These are phyloP conservation scores for Pygoscelis adeliae DNA, from an alignment of 2,113 vertebrate species.

Conservation along the genomic window DNA sequence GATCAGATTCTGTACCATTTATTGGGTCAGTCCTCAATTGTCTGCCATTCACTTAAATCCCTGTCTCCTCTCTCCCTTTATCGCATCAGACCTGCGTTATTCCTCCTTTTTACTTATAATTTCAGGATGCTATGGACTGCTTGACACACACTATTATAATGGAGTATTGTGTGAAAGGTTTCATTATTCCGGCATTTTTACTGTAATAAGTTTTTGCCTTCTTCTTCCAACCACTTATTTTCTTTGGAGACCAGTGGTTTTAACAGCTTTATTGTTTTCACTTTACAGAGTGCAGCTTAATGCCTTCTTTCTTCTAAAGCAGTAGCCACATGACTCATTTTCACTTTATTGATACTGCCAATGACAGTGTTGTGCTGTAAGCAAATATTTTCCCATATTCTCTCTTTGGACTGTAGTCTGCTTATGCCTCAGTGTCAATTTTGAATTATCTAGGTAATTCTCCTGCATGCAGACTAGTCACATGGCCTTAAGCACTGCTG, in stretches of 20 bases:
- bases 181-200: not conserved
- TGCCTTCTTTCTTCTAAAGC: not conserved
- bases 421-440: not conserved
- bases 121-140: not conserved
- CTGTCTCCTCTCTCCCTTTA: not conserved
- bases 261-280: conserved; percentile 8
- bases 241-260: not conserved
- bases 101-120: not conserved
- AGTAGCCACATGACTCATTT: not conserved
- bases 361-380: not conserved
- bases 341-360: not conserved
- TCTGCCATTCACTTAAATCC: not conserved
- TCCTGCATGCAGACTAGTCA: not conserved
- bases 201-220: not conserved
- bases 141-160: not conserved
- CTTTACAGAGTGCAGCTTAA: not conserved
- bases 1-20: not conserved
- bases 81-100: not conserved
- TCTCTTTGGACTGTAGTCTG: not conserved
- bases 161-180: not conserved
- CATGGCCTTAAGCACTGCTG: not conserved
- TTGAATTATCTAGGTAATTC: conserved; percentile 11
- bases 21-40: not conserved
- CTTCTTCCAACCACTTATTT: not conserved
- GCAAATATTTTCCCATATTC: not conserved